These are phyloP conservation scores for Oxygymnocypris stewartii DNA, from an alignment of 2,113 vertebrate genomes.

Conservation along the genomic window DNA sequence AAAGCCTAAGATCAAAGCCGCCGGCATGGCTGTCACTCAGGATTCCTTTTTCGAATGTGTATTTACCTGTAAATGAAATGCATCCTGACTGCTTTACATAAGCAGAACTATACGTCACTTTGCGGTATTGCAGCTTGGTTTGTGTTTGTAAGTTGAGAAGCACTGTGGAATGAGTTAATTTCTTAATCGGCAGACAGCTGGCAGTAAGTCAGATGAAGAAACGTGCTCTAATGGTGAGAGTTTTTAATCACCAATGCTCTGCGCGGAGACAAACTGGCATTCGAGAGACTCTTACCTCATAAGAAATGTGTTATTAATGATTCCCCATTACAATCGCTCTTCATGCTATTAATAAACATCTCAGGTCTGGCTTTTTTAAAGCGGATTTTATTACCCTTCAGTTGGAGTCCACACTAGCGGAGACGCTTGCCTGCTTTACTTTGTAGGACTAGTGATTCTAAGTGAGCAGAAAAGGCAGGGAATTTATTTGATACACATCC, in stretches of 20 bases:
- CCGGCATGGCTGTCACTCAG: constrained; percentile 44
- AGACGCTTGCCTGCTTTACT: constrained; percentile 20
- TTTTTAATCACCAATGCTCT: constrained; percentile 71
- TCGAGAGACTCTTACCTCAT: constrained; percentile 72
- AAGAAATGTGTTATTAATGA: constrained; percentile 71
- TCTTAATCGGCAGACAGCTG: constrained; percentile 62
- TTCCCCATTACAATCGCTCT: constrained; percentile 74
- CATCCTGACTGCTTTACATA: constrained; percentile 34
- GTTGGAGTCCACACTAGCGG: constrained; percentile 31
- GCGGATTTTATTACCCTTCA: constrained; percentile 48
- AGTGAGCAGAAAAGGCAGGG: constrained; percentile 27
- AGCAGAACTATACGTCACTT: neutral
- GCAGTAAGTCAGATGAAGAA: constrained; percentile 64
- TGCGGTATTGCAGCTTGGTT: neutral
- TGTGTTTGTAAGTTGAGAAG: constrained; percentile 55
- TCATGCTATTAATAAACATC: constrained; percentile 75
- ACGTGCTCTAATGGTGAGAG: constrained; percentile 66
- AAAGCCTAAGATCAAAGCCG: constrained; percentile 60
- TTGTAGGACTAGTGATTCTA: constrained; percentile 23
- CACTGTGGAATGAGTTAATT: constrained; percentile 61
- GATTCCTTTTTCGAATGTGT: constrained; percentile 39
- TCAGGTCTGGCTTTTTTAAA: constrained; percentile 60
- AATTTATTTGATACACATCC: constrained; percentile 31
- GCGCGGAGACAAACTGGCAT: constrained; percentile 66
- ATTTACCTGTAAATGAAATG: constrained; percentile 27